Base-by-base conservation (phyloP, 2,888 invertebrate species). In the Mesochorus sp. region DNA sequence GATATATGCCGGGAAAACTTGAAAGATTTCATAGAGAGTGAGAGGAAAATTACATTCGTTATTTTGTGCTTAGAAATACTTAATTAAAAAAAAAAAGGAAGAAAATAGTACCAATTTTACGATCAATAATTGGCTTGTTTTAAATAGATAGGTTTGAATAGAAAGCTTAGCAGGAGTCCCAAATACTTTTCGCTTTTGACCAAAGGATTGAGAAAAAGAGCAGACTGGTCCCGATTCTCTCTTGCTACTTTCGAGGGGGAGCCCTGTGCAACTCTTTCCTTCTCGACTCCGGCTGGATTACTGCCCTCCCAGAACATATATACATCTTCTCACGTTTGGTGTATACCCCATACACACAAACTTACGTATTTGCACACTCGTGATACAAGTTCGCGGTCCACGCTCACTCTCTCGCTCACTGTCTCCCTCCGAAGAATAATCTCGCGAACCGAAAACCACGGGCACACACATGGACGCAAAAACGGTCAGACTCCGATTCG, bases 401-500 rank as follows among this genome's bases (percentile, higher is more conserved):
- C 74, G 59, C 57, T 57, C 66, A 42, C 49, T 57, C 28, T 68
- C 51, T 14, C 55, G 55, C 62, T 62, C 51, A 72, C 80, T 68
- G 62, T 47, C 53, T 74, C 72, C 66, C 67, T 68, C 70, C 44
- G 34, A n/a, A 64, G 53, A 67, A 75, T 68, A 76, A 57, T 83
- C 80, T 76, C 76, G 81, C 71, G 74, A 70, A 79, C 80, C 79
- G 80, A 81, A 80, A 80, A 76, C 62, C 70, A 61, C 61, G 59
- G 47, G 44, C 66, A 19, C 76, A 78, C 78, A 83, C n/a, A n/a
- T n/a, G 81, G 76, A 87, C 84, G 86, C 85, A 88, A 89, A 88
- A 89, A 89, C 88, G 85, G 85, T 84, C 86, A 83, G 87, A 84
- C 87, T 85, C 84, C 86, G 87, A 88, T 88, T 87, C 89, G 88